A percentile compares a stretch with the other conserved stretches of the same genome.
Conservation (phyloP, 1,140 invertebrate genomes). For the Catajapyx aquilonaris region DNA sequence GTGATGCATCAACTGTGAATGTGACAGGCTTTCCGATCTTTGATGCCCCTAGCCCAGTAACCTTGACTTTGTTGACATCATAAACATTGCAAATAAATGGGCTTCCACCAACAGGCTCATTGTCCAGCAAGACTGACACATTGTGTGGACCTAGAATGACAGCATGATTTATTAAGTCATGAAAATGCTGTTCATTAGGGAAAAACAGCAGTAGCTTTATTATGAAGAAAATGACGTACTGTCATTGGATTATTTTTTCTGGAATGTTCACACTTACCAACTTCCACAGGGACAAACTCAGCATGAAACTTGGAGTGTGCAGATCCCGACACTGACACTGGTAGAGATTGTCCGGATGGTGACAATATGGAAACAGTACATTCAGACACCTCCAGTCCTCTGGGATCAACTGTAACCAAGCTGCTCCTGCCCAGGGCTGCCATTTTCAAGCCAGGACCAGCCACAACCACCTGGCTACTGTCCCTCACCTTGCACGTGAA, state of each 20-base stretch:
- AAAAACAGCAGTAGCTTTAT: too few relatives aligned
- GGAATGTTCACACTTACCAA: constrained; percentile 25
- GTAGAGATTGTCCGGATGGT: constrained; percentile 51
- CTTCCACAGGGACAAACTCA: constrained; percentile 57
- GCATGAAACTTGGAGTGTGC: constrained; percentile 40
- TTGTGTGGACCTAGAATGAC: constrained; percentile 44
- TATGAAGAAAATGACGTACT: too few relatives aligned
- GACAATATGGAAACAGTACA: constrained; percentile 48
- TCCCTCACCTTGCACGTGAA: constrained; percentile 61
- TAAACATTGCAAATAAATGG: constrained; percentile 85
- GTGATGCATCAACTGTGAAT: constrained; percentile 83
- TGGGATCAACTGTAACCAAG: constrained; percentile 34
- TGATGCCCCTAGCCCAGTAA: constrained; percentile 43
- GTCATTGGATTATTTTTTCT: too few relatives aligned
- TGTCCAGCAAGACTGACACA: constrained; percentile 55
- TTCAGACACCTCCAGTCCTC: constrained; percentile 19
- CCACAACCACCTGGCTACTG: constrained; percentile 32
- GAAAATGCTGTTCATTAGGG: too few relatives aligned
- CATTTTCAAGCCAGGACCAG: constrained; percentile 35
- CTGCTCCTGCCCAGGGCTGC: constrained; percentile 33
- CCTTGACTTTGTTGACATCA: constrained; percentile 64
- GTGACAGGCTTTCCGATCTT: constrained; percentile 62
- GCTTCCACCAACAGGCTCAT: constrained; percentile 66
- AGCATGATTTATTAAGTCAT: constrained; percentile 2
- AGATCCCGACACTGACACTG: constrained; percentile 30